Percentiles rank a stretch among this genome's conserved stretches.
These are phyloP conservation scores for Cyclura pinguis DNA, from an alignment of 2,797 vertebrate genomes.

Conservation along the genomic window DNA sequence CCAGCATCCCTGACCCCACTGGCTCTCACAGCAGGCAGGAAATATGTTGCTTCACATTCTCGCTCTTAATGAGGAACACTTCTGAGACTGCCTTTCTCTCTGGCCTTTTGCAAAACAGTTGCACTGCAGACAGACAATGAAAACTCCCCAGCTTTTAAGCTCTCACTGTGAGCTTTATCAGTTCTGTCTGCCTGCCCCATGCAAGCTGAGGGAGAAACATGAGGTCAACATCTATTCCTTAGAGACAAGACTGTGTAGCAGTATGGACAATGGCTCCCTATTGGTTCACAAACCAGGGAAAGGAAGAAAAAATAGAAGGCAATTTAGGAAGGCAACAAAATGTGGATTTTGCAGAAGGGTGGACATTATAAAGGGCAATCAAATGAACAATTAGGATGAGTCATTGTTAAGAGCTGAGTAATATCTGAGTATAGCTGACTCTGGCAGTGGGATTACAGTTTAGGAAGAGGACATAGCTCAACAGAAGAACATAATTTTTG, in stretches of 20 bases:
- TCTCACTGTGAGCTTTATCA: slow-evolving; percentile 30
- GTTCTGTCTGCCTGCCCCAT: slow-evolving; percentile 34
- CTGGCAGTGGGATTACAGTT: neutral
- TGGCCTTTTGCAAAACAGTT: neutral
- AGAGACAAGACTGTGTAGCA: neutral
- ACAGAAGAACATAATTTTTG: neutral
- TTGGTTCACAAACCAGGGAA: neutral
- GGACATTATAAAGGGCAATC: neutral
- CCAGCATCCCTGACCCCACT: neutral
- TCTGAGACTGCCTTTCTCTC: slow-evolving; percentile 21
- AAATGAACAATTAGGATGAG: slow-evolving; percentile 7
- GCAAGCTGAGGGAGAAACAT: slow-evolving; percentile 25
- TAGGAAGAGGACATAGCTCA: neutral
- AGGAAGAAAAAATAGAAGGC: neutral
- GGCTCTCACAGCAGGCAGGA: slow-evolving; percentile 27
- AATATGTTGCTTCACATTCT: neutral
- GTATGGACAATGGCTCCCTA: neutral
- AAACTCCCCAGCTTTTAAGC: neutral
- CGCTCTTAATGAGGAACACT: slow-evolving; percentile 25
- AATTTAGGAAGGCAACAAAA: neutral
- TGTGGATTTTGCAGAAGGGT: neutral
- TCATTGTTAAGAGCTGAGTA: neutral
- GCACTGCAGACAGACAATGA: neutral
- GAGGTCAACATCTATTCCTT: slow-evolving; percentile 27
- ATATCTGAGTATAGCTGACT: neutral